Evolutionary conservation across 2,797 vertebrate species (phyloP).

Genomic region (Lerista edwardsae): DNA sequence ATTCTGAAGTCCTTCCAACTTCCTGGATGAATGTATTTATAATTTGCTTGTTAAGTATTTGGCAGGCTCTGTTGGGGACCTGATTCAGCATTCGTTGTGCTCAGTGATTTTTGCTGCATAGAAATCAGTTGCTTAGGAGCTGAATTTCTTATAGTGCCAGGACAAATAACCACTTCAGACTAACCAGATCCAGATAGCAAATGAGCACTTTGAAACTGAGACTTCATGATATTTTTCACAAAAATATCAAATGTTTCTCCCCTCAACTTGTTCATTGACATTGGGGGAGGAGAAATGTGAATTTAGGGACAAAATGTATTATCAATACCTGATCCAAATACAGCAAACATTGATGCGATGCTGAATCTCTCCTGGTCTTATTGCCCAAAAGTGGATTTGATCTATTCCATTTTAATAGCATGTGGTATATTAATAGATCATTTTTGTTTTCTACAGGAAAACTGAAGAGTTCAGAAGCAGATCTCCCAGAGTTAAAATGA

Average conservation of each 20-base stretch:
- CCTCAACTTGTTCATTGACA: conserved; percentile 3
- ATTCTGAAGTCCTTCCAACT: not conserved
- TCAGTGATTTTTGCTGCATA: conserved; percentile 3
- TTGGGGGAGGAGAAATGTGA: not conserved
- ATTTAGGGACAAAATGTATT: conserved; percentile 35
- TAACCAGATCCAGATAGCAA: conserved; percentile 9
- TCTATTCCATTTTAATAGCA: conserved; percentile 24
- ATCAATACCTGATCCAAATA: conserved; percentile 60
- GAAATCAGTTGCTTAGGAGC: not conserved
- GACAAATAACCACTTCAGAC: not conserved
- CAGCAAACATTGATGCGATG: conserved; percentile 46
- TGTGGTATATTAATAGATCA: conserved; percentile 67
- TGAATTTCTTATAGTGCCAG: not conserved
- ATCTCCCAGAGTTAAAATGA: conserved; percentile 89
- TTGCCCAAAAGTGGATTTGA: too few species aligned
- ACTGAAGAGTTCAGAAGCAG: conserved; percentile 81
- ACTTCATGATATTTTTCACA: not conserved
- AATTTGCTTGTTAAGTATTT: conserved; percentile 25
- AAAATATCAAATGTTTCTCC: not conserved
- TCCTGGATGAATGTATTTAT: conserved; percentile 29
- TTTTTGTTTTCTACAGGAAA: conserved; percentile 78
- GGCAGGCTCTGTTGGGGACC: accelerated
- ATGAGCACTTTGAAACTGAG: not conserved
- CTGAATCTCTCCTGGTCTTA: conserved; percentile 26
- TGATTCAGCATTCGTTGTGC: not conserved